Conservation (phyloP, 2,888 invertebrate species). For the Opisthograptis luteolata region DNA sequence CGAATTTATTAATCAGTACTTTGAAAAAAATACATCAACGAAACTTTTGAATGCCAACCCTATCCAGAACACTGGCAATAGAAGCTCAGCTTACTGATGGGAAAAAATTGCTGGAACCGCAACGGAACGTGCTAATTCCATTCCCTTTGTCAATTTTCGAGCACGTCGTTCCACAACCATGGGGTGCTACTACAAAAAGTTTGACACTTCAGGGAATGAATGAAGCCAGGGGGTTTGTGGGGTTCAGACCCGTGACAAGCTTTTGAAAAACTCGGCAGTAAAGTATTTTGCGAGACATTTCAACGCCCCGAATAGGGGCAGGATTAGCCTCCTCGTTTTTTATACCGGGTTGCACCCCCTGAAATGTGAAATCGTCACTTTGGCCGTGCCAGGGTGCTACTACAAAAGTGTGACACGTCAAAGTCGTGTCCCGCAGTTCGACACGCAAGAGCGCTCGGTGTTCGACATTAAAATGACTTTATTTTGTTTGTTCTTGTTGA, state of each 20-base stretch:
- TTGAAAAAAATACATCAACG: neutral
- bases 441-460: slow-evolving; percentile 19
- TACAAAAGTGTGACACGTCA: slow-evolving; percentile 24
- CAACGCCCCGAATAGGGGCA: no score
- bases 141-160: slow-evolving; percentile 23
- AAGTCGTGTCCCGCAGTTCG: slow-evolving; percentile 15
- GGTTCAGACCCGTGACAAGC: neutral
- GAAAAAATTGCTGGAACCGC: slow-evolving; percentile 13
- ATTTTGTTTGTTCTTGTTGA: slow-evolving; percentile 28
- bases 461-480: slow-evolving; percentile 26
- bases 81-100: slow-evolving; percentile 10
- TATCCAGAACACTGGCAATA: neutral
- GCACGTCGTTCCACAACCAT: slow-evolving; percentile 1
- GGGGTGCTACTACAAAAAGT: slow-evolving; percentile 14
- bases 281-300: no score
- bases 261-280: no score
- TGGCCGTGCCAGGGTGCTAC: slow-evolving; percentile 4
- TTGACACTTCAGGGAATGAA: neutral
- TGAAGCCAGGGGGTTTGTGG: neutral
- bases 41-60: neutral
- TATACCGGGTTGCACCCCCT: neutral
- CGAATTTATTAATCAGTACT: no score
- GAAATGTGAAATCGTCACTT: neutral
- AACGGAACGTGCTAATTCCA: slow-evolving; percentile 18
- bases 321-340: no score